Evolutionary conservation across 2,113 vertebrate species (phyloP).

Genomic region (Nicator chloris): DNA sequence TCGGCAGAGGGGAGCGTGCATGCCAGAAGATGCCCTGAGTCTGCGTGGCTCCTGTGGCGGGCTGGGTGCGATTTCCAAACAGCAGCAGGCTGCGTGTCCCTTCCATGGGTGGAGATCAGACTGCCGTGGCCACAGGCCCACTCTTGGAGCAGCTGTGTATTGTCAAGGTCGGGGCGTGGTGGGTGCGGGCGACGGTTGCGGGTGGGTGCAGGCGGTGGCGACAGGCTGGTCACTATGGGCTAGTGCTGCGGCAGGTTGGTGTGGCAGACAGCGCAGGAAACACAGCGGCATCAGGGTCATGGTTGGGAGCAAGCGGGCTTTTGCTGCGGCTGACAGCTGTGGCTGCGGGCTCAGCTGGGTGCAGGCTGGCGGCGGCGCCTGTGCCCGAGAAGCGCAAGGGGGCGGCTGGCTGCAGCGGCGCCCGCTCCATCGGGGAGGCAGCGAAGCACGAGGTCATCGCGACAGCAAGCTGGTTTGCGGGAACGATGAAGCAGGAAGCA

Average conservation of each 20-base stretch:
- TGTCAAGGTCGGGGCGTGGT: not conserved
- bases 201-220: too few species aligned
- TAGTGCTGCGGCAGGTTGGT: not conserved
- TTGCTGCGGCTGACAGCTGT: too few species aligned
- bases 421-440: not conserved
- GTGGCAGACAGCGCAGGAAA: not conserved
- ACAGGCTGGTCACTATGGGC: too few species aligned
- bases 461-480: rapidly evolving
- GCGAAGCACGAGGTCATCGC: not conserved
- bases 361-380: not conserved
- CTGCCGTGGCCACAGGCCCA: not conserved
- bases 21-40: too few species aligned
- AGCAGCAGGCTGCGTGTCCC: not conserved
- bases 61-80: not conserved
- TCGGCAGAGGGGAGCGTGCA: not conserved
- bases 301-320: too few species aligned
- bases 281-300: too few species aligned
- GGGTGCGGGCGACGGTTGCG: too few species aligned
- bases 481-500: not conserved
- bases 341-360: too few species aligned
- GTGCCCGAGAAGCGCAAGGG: not conserved
- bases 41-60: not conserved
- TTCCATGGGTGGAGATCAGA: not conserved
- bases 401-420: not conserved
- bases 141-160: too few species aligned